A percentile compares a stretch with the other conserved stretches of the same genome.
Conservation (phyloP, 2,888 invertebrate species). For the Eristalis tenax region DNA sequence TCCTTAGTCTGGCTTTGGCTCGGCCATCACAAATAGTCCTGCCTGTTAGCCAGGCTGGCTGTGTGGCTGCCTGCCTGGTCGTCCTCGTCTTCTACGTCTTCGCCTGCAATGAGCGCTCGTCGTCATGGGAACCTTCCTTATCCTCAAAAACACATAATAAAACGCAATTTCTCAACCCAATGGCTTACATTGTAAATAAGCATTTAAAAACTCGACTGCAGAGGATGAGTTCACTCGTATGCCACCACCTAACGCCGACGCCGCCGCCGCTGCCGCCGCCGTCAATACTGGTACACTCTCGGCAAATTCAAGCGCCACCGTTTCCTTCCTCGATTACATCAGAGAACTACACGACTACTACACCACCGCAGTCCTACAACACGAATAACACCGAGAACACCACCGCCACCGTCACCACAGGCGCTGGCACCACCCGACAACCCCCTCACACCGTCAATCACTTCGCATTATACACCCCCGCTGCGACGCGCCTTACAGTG, state of each 20-base stretch:
- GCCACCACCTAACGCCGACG: neutral
- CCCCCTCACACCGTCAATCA: neutral
- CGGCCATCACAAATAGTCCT: slow-evolving; percentile 2
- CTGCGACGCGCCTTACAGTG: slow-evolving; percentile 6
- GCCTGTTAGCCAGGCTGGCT: neutral
- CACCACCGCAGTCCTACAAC: slow-evolving; percentile 5
- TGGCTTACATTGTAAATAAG: slow-evolving; percentile 70
- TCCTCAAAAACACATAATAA: slow-evolving; percentile 68
- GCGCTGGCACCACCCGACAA: neutral
- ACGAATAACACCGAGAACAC: neutral
- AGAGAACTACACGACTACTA: slow-evolving; percentile 31
- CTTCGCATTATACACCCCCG: neutral
- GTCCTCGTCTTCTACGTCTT: too few species aligned
- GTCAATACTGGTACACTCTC: slow-evolving; percentile 61
- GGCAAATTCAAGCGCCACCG: slow-evolving; percentile 50
- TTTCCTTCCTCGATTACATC: slow-evolving; percentile 67
- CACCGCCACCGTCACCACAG: neutral
- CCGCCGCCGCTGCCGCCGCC: neutral
- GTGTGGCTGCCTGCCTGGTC: too few species aligned
- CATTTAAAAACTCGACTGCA: slow-evolving; percentile 51
- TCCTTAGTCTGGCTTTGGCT: slow-evolving; percentile 15
- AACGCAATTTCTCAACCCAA: slow-evolving; percentile 71
- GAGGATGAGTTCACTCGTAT: slow-evolving; percentile 4
- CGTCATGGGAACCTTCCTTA: slow-evolving; percentile 25
- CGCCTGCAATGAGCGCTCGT: slow-evolving; percentile 39